These are phyloP conservation scores for Psephotus haematonotus DNA, from an alignment of 2,113 vertebrate species.

Conservation along the genomic window DNA sequence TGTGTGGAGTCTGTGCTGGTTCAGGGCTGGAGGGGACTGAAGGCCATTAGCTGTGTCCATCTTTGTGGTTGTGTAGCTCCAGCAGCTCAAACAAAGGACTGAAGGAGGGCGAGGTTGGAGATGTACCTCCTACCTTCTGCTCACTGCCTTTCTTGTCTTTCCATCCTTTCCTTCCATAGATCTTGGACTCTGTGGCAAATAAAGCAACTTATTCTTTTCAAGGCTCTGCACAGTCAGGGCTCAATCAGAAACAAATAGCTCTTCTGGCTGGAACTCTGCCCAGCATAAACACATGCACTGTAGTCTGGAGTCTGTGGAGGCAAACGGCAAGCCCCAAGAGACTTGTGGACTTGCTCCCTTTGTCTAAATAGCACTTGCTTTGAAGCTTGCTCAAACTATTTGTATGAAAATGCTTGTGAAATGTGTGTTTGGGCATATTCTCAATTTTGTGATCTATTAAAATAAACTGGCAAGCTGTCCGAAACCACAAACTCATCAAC, in stretches of 20 bases:
- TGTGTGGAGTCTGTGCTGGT: neutral
- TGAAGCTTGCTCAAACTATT: constrained; percentile 64
- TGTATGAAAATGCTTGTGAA: constrained; percentile 58
- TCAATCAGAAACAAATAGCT: constrained; percentile 33
- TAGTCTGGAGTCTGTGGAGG: constrained; percentile 59
- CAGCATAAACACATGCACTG: constrained; percentile 51
- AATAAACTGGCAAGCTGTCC: constrained; percentile 60
- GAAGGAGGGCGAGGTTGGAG: neutral
- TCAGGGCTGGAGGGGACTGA: neutral
- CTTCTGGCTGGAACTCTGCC: constrained; percentile 51
- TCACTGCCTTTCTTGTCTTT: neutral
- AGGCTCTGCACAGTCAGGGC: neutral
- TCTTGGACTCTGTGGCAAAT: neutral
- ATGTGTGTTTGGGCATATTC: constrained; percentile 66
- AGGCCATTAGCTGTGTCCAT: neutral
- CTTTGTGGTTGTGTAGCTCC: neutral
- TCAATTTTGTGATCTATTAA: constrained; percentile 67
- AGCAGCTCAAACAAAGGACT: neutral
- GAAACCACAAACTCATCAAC: constrained; percentile 67
- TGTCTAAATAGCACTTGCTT: constrained; percentile 65
- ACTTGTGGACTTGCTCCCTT: constrained; percentile 24
- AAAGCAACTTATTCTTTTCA: constrained; percentile 7
- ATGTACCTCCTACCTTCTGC: neutral
- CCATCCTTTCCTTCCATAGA: neutral
- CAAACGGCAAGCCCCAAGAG: constrained; percentile 33